phyloP scores from a whole-genome alignment of 2,888 invertebrate species.

The Brenthis ino region DNA sequence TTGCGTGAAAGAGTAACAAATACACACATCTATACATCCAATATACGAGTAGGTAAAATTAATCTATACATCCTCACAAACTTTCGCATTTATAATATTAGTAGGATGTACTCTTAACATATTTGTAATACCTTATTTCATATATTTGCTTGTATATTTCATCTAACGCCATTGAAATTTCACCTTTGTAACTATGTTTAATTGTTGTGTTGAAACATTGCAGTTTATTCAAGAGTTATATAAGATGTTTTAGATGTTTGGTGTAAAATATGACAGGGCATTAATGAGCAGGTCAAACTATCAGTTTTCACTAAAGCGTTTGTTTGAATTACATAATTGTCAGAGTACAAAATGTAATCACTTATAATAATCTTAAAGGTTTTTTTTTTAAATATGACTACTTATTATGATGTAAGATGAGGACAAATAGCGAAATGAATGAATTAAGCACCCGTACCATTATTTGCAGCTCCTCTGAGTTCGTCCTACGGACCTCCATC shows the following conservation, averaged over 20 bases:
- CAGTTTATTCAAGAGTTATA: neutral
- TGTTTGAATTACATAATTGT: neutral
- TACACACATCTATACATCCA: no score
- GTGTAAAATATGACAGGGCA: constrained; percentile 1
- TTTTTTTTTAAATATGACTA: neutral
- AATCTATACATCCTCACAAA: no score
- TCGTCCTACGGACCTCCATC: constrained; percentile 84
- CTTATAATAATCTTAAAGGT: no score
- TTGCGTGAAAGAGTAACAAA: no score
- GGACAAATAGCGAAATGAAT: constrained; percentile 28
- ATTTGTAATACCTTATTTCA: neutral
- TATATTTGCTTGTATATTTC: no score
- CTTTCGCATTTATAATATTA: neutral
- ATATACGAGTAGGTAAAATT: no score
- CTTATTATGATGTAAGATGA: constrained; percentile 7
- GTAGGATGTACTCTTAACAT: neutral
- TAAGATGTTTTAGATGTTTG: constrained; percentile 13
- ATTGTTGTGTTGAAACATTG: neutral
- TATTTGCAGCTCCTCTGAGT: constrained; percentile 77
- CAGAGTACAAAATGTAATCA: no score
- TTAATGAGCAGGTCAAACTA: neutral
- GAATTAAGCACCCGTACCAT: constrained; percentile 46
- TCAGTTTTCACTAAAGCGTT: neutral
- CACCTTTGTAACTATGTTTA: neutral
- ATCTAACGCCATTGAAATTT: neutral